Conservation (phyloP, 2,888 invertebrate species). For the Acanthosepion lycidas region DNA sequence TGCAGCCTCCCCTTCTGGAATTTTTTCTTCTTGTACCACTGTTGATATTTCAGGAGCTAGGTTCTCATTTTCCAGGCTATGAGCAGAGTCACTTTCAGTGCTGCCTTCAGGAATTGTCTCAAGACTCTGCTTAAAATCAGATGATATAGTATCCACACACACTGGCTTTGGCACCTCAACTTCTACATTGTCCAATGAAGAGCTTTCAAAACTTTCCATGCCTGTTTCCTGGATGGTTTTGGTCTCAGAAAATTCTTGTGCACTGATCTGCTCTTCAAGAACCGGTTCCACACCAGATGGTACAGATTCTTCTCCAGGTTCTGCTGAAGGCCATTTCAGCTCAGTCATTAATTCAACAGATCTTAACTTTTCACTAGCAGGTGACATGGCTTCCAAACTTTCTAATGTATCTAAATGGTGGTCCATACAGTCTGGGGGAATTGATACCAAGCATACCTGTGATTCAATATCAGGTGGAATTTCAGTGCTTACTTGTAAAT, state of each 20-base stretch:
- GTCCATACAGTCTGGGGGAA: neutral
- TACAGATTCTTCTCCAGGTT: neutral
- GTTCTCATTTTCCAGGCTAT: neutral
- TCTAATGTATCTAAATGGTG: neutral
- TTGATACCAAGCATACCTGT: neutral
- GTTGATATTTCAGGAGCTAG: neutral
- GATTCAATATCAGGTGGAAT: neutral
- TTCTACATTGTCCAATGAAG: neutral
- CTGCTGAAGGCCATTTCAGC: neutral
- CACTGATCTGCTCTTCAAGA: neutral
- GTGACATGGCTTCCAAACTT: neutral
- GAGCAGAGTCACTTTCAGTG: neutral
- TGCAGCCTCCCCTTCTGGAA: neutral
- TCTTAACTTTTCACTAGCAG: neutral
- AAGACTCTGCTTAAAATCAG: neutral
- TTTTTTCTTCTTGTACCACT: neutral
- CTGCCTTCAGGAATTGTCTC: neutral
- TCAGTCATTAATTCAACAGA: neutral
- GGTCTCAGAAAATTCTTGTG: neutral
- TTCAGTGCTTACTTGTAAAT: neutral
- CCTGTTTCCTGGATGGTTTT: neutral
- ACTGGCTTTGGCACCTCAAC: neutral
- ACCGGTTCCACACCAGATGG: neutral
- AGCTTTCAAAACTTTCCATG: neutral
- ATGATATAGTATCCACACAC: neutral